Percentiles rank a stretch among this genome's conserved stretches.
These are phyloP conservation scores for Lutjanus campechanus DNA, from an alignment of 2,797 vertebrate genomes.

Conservation along the genomic window DNA sequence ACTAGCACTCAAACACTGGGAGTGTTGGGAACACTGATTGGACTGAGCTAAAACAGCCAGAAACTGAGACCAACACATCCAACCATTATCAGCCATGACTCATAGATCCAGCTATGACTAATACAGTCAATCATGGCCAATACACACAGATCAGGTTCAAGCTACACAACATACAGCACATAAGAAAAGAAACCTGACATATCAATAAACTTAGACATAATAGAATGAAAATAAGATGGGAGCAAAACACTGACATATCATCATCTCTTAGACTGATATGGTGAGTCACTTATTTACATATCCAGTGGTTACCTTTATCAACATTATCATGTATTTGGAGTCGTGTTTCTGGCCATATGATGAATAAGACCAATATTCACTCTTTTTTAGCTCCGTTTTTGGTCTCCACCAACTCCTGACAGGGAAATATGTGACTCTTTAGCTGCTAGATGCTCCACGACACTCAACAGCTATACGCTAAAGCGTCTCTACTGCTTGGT, in stretches of 20 bases:
- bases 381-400: no score
- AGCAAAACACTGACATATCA: not conserved
- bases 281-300: not conserved
- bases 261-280: not conserved
- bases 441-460: not conserved
- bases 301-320: not conserved
- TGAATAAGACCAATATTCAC: no score
- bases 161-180: no score
- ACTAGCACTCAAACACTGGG: not conserved
- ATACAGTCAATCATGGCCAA: not conserved
- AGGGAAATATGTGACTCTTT: not conserved
- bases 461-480: no score
- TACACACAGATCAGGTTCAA: not conserved
- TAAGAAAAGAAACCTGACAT: not conserved
- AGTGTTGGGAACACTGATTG: not conserved
- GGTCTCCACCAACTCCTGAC: no score
- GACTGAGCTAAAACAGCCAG: not conserved
- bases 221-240: not conserved
- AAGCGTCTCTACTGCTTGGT: not conserved
- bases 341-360: no score
- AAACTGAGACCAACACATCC: not conserved
- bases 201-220: not conserved
- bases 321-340: not conserved
- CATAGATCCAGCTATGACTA: not conserved
- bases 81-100: slow-evolving; percentile 1